Percentiles rank a stretch among this genome's conserved stretches.
Conservation (phyloP, 2,113 vertebrate species). For the Climacteris rufus region DNA sequence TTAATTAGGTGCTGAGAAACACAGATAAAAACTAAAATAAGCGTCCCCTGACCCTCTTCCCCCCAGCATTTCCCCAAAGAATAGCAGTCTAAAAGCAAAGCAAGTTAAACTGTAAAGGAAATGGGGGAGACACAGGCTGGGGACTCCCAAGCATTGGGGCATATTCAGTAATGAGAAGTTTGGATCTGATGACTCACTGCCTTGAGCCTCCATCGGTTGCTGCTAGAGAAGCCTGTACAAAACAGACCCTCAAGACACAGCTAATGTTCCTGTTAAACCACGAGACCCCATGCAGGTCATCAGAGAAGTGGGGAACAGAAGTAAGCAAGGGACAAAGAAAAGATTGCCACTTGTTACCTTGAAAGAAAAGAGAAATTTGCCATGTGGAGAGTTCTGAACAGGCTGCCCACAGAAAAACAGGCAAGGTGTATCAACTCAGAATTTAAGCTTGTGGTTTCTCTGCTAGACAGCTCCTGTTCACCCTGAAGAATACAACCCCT, state of each 20-base stretch:
- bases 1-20: background rate
- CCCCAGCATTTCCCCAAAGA: background rate
- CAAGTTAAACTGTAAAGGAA: background rate
- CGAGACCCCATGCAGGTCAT: background rate
- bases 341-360: background rate
- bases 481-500: background rate
- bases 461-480: background rate
- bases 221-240: background rate
- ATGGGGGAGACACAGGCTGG: background rate
- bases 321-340: background rate
- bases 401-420: background rate
- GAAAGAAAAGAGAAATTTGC: background rate
- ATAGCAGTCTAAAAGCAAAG: background rate
- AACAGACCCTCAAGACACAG: background rate
- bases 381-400: background rate
- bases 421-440: background rate
- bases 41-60: fast-evolving
- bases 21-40: background rate
- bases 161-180: too few species aligned
- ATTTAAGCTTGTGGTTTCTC: background rate
- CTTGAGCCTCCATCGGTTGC: background rate
- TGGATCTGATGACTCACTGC: background rate
- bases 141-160: background rate
- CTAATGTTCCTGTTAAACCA: background rate
- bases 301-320: background rate